Conservation (phyloP, 2,113 vertebrate species). For the Actinemys pallida region DNA sequence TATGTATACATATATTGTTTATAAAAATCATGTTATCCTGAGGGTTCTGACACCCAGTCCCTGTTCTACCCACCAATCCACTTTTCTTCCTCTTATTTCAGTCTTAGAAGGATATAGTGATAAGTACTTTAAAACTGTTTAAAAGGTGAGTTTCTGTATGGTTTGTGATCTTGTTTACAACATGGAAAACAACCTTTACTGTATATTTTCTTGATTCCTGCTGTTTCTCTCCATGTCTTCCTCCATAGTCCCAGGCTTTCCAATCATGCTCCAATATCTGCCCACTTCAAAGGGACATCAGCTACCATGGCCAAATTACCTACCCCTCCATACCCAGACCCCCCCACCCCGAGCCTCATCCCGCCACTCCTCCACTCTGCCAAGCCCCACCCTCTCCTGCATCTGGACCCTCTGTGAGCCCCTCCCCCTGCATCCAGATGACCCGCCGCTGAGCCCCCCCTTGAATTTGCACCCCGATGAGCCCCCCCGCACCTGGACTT, state of each 20-base stretch:
- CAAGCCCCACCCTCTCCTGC: too few species aligned
- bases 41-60: neutral
- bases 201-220: fast-evolving
- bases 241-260: neutral
- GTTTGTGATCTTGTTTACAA: neutral
- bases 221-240: neutral
- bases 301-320: neutral
- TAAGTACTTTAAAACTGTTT: neutral
- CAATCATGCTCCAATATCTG: fast-evolving
- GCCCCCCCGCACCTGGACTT: too few species aligned
- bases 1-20: neutral
- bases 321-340: too few species aligned
- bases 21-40: fast-evolving
- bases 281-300: neutral
- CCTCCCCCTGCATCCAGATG: too few species aligned
- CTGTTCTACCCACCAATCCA: neutral
- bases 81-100: neutral
- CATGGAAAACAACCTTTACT: neutral
- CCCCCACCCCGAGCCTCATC: too few species aligned
- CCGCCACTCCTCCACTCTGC: too few species aligned
- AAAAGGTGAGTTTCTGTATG: neutral
- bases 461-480: too few species aligned
- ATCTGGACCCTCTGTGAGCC: too few species aligned
- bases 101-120: neutral
- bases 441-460: too few species aligned